Evolutionary conservation across 2,888 invertebrate species (phyloP), one percentile per base, ranked within the genome.

Genomic region (Toxonevra muliebris): DNA sequence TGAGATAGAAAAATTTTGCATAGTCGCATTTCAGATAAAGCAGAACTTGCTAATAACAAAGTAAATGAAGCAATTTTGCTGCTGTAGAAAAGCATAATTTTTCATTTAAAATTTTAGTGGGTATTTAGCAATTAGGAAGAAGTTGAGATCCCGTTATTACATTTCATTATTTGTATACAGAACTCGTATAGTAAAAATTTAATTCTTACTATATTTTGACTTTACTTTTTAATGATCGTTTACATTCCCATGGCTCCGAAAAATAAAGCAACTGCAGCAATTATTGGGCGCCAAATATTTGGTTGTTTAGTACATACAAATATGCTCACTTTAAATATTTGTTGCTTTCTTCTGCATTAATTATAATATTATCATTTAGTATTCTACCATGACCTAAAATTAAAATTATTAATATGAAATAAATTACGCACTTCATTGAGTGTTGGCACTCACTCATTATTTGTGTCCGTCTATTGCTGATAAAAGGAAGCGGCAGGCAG

Each of bases 381-480:
- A 13, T 41, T 54, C 45, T 61, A 53, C 65, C 65, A 58, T 65
- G 65, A 65, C 65, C 65, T 50, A 65, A 65, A 65, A 64, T 57
- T 64, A 55, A 57, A 50, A 48, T n/a, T 48, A 17, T 30, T 12
- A 13, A 9, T 19, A 2, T 15, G 11, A 12, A 48, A 53, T 11
- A 45, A 53, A 54, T 54, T 54, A 54, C 54, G 54, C 54, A 54
- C 54, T 54, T 19, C 54, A 54, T 54, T 54, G 15, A 54, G 17
- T 20, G 19, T 20, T 54, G 54, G 12, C 54, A 15, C 54, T 19
- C 19, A 9, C 54, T 15, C 15, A 13, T 20, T 19, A 12, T 54
- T 17, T n/a, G 8, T 20, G 17, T 15, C 54, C n/a, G 54, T 54
- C 20, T 54, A 19, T n/a, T 17, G 20, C 48, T 48, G 48, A 48